These are phyloP conservation scores for Chionoecetes opilio DNA, from an alignment of 1,140 invertebrate genomes.

Conservation along the genomic window DNA sequence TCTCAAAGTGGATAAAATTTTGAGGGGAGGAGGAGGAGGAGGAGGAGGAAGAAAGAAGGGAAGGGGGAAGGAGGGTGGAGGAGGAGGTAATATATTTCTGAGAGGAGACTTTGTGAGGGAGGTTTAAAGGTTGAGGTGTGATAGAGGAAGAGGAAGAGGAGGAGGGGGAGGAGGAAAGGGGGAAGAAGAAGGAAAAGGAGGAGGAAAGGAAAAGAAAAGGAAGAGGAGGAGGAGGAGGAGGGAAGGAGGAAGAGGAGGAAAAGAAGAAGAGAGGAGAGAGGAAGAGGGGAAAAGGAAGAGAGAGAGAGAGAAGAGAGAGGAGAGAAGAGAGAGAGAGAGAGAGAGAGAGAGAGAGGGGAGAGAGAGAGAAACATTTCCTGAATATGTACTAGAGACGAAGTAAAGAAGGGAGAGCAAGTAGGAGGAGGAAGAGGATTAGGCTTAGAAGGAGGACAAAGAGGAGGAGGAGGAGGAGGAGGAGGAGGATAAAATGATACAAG, in stretches of 20 bases:
- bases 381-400: no score
- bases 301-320: background rate
- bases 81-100: background rate
- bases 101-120: background rate
- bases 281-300: background rate
- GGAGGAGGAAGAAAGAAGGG: background rate
- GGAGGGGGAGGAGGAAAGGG: constrained; percentile 4
- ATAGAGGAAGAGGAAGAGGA: background rate
- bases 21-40: background rate
- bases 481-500: background rate
- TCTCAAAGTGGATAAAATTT: no score
- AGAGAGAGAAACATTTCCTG: no score
- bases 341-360: no score
- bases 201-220: background rate
- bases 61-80: background rate
- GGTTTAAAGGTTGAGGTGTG: background rate
- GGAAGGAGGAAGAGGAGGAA: background rate
- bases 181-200: background rate
- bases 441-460: background rate
- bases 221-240: background rate
- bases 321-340: background rate
- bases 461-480: background rate
- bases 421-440: no score
- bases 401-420: no score
- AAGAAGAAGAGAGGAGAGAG: background rate